phyloP scores from a whole-genome alignment of 2,113 vertebrate species.

The Hiodon alosoides region DNA sequence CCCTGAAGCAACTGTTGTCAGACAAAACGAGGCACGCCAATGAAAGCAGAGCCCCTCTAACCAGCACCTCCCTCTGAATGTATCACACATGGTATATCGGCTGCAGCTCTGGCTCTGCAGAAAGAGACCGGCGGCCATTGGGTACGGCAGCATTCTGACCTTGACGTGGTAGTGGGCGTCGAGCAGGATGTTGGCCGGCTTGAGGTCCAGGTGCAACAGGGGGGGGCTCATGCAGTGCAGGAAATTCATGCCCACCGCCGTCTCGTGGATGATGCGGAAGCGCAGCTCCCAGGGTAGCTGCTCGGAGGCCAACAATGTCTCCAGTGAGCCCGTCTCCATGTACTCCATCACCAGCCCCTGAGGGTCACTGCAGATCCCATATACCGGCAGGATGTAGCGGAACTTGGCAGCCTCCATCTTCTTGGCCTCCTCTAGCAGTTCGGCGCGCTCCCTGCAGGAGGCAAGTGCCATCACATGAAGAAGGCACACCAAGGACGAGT shows the following conservation, averaged over 20 bases:
- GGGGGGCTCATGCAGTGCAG: conserved; percentile 94
- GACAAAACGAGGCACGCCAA: not conserved
- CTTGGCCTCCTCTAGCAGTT: conserved; percentile 88
- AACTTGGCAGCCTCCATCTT: conserved; percentile 99
- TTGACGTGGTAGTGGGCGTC: conserved; percentile 96
- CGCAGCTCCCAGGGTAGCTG: conserved; percentile 89
- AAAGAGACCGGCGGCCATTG: too few relatives aligned
- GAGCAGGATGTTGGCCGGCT: conserved; percentile 94
- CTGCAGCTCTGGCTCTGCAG: not conserved
- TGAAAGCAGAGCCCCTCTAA: not conserved
- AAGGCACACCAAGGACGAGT: not conserved
- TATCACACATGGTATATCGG: not conserved
- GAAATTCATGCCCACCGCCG: conserved; percentile 96
- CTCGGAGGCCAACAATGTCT: conserved; percentile 81
- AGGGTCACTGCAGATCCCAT: conserved; percentile 86
- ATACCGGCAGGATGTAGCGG: conserved; percentile 89
- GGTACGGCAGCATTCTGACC: conserved; percentile 50
- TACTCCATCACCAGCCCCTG: conserved; percentile 96
- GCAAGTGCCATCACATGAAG: conserved; percentile 11
- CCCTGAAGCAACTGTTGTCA: conserved; percentile 1
- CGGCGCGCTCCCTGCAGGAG: conserved; percentile 76
- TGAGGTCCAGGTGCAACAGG: conserved; percentile 90
- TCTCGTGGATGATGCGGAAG: conserved; percentile 92
- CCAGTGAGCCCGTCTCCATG: conserved; percentile 94
- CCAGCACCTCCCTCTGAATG: not conserved